Percentiles rank a stretch among this genome's conserved stretches.
Conservation (phyloP, 2,888 invertebrate species). For the Drosophila lutescens region DNA sequence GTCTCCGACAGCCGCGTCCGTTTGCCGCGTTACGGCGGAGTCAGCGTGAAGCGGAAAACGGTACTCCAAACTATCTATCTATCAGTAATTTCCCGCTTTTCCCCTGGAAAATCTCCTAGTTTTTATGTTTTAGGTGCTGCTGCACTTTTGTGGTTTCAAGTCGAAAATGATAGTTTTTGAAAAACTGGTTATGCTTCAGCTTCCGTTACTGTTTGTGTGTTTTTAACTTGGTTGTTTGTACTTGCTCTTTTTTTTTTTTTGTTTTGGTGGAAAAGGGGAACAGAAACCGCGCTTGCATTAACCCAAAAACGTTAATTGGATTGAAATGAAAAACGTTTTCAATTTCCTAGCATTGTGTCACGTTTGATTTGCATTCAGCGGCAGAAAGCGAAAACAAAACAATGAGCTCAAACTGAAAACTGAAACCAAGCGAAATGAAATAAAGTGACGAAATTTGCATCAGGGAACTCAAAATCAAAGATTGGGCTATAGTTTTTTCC, state of each 20-base stretch:
- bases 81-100: constrained; percentile 1
- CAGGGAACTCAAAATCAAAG: not conserved
- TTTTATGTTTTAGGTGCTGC: constrained; percentile 1
- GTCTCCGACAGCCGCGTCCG: constrained; percentile 81
- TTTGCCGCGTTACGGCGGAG: constrained; percentile 76
- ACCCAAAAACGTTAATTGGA: constrained; percentile 83
- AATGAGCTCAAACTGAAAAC: constrained; percentile 12
- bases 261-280: not conserved
- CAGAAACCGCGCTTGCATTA: constrained; percentile 69
- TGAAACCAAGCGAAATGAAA: not conserved
- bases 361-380: constrained; percentile 66
- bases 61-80: constrained; percentile 56
- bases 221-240: not conserved
- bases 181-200: constrained; percentile 24
- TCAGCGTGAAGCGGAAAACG: constrained; percentile 82
- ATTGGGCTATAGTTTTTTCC: not conserved
- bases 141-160: constrained; percentile 38
- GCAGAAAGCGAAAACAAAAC: constrained; percentile 15
- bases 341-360: constrained; percentile 76
- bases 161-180: not conserved
- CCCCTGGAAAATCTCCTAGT: constrained; percentile 1
- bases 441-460: constrained; percentile 2
- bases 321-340: constrained; percentile 76
- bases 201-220: constrained; percentile 23
- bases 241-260: not conserved